Percentiles rank a stretch among this genome's conserved stretches.
Conservation (phyloP, 1,140 invertebrate species). For the Sitodiplosis mosellana region DNA sequence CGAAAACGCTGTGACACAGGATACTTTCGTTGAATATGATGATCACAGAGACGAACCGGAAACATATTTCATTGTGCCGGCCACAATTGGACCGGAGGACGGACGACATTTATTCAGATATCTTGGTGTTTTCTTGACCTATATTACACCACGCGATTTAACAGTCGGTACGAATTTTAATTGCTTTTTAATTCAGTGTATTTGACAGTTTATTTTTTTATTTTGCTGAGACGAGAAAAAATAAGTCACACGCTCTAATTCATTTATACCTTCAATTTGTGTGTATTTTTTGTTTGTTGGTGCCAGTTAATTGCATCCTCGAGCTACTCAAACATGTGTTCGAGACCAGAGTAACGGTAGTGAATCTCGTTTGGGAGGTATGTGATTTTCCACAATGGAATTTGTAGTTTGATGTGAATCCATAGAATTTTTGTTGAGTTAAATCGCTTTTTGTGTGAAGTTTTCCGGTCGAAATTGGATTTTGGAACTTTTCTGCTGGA, state of each 20-base stretch:
- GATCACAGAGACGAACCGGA: no score
- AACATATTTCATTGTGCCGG: no score
- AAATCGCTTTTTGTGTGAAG: background rate
- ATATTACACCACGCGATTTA: slow-evolving; percentile 33
- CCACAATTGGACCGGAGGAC: slow-evolving; percentile 28
- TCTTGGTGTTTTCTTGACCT: slow-evolving; percentile 29
- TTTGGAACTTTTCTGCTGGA: background rate
- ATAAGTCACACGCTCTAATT: no score
- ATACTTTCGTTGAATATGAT: no score
- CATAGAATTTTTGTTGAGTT: background rate
- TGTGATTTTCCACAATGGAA: slow-evolving; percentile 6
- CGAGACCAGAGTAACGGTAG: slow-evolving; percentile 19
- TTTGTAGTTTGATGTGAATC: background rate
- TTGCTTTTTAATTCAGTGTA: slow-evolving; percentile 7
- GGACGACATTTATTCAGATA: slow-evolving; percentile 33
- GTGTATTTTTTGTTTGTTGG: background rate
- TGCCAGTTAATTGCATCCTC: slow-evolving; percentile 3
- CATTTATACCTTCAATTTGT: slow-evolving; percentile 6
- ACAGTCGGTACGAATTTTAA: slow-evolving; percentile 27
- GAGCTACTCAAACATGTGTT: slow-evolving; percentile 17
- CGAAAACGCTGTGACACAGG: no score
- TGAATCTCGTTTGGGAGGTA: slow-evolving; percentile 21
- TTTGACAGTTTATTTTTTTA: no score
- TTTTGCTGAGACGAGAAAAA: no score
- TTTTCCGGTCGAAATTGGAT: background rate